Base-by-base conservation (phyloP, 2,888 invertebrate genomes). In the Andrena fulva region DNA sequence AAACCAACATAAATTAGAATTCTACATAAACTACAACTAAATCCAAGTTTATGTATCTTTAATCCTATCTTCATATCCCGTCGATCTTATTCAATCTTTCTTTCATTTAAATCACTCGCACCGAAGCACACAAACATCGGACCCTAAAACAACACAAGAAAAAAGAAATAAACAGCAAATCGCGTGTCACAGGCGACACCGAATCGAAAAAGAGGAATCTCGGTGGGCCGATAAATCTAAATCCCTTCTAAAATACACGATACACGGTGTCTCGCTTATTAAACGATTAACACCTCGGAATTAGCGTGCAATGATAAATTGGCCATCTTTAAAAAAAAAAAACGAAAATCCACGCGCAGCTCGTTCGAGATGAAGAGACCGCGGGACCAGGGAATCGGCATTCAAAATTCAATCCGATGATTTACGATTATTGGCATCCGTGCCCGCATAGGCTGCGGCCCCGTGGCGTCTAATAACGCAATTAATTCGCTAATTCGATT, bases 401-500 rank as follows among this genome's bases (percentile, higher is more conserved):
- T 67, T 77, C 76, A 76, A 80, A 69, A 84, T 85, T 82, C 78
- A 78, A 89, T 84, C 81, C 74, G 35, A 66, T 82, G 82, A 89
- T 89, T 89, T 87, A 89, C 78, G 85, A 77, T 85, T 85, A 89
- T 88, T 85, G 82, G 73, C 73, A 63, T 73, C 74, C 69, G 62
- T 64, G 33, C 24, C 50, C 7, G 59, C 33, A 33, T 52, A 48
- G 56, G 20, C 63, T 54, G 2, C 27, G 7, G 63, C 56, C 73
- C 64, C 62, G 60, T 72, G 48, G 69, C 62, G 33, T 82, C 80
- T 86, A 89, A 89, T 87, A 77, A 75, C 83, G 85, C 85, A 85
- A 89, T 89, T 89, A 89, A 90, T 86, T 80, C 70, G 73, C 83
- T 89, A 89, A 89, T 89, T 89, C 86, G 85, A 89, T 89, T 89